A percentile compares a stretch with the other conserved stretches of the same genome.
These are phyloP conservation scores for Bombus terrestris DNA, from an alignment of 1,140 invertebrate species.

Conservation along the genomic window DNA sequence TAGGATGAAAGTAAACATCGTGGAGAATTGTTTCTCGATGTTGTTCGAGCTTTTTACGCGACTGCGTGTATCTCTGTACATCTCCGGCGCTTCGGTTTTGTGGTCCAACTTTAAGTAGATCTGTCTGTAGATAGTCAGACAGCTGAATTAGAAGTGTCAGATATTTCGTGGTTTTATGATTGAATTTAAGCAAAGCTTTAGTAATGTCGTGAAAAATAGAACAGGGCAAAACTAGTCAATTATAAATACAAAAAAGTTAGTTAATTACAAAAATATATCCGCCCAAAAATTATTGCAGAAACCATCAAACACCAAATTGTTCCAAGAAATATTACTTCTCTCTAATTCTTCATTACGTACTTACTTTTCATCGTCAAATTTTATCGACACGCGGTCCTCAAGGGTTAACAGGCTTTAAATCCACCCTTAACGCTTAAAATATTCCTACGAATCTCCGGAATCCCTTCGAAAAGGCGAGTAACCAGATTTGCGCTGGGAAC, in stretches of 20 bases:
- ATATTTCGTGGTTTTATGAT: not conserved
- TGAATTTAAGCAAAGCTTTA: not conserved
- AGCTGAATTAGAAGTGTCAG: not conserved
- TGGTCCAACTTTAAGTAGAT: not conserved
- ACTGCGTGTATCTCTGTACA: not conserved
- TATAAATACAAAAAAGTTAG: too few species aligned
- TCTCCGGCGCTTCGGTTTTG: too few species aligned
- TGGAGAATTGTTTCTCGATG: not conserved
- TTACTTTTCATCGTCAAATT: not conserved
- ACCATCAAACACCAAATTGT: not conserved
- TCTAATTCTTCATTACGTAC: too few species aligned
- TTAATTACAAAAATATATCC: not conserved
- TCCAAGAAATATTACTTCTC: too few species aligned
- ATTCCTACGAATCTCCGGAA: not conserved
- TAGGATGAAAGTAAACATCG: not conserved
- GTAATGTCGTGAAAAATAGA: not conserved
- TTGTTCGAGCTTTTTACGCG: not conserved
- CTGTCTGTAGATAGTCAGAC: not conserved
- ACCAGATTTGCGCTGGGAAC: not conserved
- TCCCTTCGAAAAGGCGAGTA: not conserved
- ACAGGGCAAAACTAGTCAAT: not conserved
- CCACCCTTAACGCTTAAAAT: not conserved
- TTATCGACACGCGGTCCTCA: too few species aligned
- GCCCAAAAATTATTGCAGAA: not conserved
- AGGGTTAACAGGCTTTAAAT: not conserved